phyloP scores from a whole-genome alignment of 2,888 invertebrate genomes.

The Troilus luridus region DNA sequence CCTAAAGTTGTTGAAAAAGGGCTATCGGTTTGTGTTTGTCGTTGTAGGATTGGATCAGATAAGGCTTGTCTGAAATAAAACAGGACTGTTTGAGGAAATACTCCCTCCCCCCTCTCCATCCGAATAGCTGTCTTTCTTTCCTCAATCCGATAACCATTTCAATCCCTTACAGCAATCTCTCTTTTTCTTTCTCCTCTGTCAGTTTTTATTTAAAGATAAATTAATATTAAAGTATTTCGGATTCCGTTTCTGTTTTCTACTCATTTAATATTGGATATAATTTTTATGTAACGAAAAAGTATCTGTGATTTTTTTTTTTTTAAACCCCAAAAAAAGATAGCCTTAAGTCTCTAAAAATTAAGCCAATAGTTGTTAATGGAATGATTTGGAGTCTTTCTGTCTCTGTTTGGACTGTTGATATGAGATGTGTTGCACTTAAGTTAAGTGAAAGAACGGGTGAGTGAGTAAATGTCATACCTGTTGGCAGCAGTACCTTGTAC shows the following conservation, averaged over 20 bases:
- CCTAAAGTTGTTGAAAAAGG: background rate
- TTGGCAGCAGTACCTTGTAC: too few species aligned
- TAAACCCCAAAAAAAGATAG: too few species aligned
- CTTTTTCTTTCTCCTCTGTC: background rate
- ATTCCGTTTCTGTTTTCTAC: background rate
- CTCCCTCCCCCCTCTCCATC: background rate
- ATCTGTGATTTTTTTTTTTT: too few species aligned
- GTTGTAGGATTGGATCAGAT: background rate
- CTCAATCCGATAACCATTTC: background rate
- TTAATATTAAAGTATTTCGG: background rate
- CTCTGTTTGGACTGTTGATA: too few species aligned
- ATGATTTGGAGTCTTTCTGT: too few species aligned
- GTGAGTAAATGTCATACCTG: too few species aligned
- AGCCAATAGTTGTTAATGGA: too few species aligned
- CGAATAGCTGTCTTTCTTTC: slow-evolving; percentile 11
- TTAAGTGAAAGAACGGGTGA: too few species aligned
- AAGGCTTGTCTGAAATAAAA: slow-evolving; percentile 16
- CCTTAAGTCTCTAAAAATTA: too few species aligned
- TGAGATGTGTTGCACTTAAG: too few species aligned
- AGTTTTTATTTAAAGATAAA: slow-evolving; percentile 13
- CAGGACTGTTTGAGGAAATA: background rate
- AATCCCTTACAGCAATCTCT: background rate
- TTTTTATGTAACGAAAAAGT: too few species aligned
- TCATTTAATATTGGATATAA: too few species aligned
- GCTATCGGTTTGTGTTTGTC: slow-evolving; percentile 4